A percentile compares a stretch with the other conserved stretches of the same genome.
Conservation (phyloP, 2,888 invertebrate genomes). For the Heliconius erato region DNA sequence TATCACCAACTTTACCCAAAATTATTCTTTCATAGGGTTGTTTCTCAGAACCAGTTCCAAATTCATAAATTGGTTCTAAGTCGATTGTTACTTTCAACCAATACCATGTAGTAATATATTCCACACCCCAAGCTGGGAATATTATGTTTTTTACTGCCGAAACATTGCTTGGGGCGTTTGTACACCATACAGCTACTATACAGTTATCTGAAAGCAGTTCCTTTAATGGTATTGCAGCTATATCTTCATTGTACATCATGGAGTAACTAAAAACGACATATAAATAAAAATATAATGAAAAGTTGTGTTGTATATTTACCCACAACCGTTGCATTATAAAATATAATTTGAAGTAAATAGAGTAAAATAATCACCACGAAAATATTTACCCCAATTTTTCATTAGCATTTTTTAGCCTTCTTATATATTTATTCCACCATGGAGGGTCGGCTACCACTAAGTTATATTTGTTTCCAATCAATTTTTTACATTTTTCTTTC, state of each 20-base stretch:
- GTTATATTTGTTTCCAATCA: conserved; percentile 87
- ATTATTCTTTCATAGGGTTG: conserved; percentile 94
- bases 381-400: conserved; percentile 86
- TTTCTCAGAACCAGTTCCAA: conserved; percentile 89
- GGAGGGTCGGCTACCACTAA: conserved; percentile 96
- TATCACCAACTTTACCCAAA: conserved; percentile 71
- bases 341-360: too few relatives aligned
- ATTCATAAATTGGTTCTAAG: conserved; percentile 89
- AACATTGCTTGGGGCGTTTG: conserved; percentile 92
- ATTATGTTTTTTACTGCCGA: conserved; percentile 89
- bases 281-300: neutral
- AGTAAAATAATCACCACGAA: too few relatives aligned
- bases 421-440: conserved; percentile 98
- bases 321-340: too few relatives aligned
- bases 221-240: conserved; percentile 90
- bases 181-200: conserved; percentile 95
- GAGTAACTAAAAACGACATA: conserved; percentile 86
- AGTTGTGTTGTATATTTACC: neutral
- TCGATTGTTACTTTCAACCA: conserved; percentile 94
- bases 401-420: conserved; percentile 89
- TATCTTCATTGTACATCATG: conserved; percentile 92
- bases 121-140: conserved; percentile 92
- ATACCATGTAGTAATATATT: conserved; percentile 90
- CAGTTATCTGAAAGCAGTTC: conserved; percentile 87
- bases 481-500: conserved; percentile 77